A percentile compares a stretch with the other conserved stretches of the same genome.
Conservation (phyloP, 2,797 vertebrate genomes). For the Gallinago stenura region DNA sequence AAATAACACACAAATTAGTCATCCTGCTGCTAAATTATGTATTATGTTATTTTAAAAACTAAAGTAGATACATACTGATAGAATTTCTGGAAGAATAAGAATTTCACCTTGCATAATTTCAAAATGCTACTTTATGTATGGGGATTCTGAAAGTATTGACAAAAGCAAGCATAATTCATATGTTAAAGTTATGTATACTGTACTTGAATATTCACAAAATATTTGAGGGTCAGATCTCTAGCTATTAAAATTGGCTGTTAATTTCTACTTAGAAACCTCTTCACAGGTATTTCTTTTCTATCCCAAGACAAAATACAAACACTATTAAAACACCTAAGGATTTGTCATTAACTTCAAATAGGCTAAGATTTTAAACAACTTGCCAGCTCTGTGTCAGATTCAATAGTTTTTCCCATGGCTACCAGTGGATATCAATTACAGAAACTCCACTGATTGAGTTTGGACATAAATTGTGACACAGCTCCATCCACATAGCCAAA, state of each 20-base stretch:
- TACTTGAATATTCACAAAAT: neutral
- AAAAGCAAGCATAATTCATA: neutral
- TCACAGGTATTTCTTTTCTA: neutral
- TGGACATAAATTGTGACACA: neutral
- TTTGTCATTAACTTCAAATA: neutral
- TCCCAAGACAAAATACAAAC: neutral
- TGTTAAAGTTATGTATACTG: neutral
- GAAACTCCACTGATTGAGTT: neutral
- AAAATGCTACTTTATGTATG: neutral
- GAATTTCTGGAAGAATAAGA: neutral
- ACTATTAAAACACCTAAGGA: neutral
- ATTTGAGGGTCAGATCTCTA: neutral
- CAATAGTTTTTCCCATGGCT: neutral
- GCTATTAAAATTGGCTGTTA: neutral
- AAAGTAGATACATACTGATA: neutral
- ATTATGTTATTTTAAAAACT: neutral
- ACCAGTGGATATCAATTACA: neutral
- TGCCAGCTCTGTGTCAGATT: neutral
- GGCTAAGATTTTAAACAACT: neutral
- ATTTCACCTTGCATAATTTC: neutral
- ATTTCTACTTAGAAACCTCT: neutral
- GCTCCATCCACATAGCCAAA: neutral
- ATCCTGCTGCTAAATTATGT: neutral
- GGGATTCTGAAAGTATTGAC: neutral
- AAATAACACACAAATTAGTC: neutral